Percentiles rank a stretch among this genome's conserved stretches.
phyloP scores from a whole-genome alignment of 1,140 invertebrate species.

The Pseudomyrmex gracilis region DNA sequence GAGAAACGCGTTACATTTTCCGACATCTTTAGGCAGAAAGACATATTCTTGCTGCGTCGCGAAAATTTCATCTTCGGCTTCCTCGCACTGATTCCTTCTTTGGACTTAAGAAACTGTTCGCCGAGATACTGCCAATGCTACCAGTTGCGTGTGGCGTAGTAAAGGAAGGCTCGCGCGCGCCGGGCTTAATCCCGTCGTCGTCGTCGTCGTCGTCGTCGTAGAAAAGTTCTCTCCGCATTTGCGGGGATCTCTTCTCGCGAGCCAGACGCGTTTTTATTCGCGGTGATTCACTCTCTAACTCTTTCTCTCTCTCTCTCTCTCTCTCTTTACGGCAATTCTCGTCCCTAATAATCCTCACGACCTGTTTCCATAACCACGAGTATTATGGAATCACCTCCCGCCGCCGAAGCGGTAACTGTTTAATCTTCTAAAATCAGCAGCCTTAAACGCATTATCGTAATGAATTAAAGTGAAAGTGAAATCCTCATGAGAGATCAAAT shows the following conservation, averaged over 20 bases:
- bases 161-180: constrained; percentile 20
- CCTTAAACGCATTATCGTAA: constrained; percentile 17
- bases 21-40: constrained; percentile 40
- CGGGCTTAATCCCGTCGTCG: constrained; percentile 55
- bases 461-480: constrained; percentile 11
- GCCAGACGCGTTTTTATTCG: constrained; percentile 32
- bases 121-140: constrained; percentile 44
- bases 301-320: no score
- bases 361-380: constrained; percentile 5
- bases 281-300: constrained; percentile 40
- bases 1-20: constrained; percentile 51
- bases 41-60: constrained; percentile 47
- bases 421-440: constrained; percentile 21
- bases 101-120: constrained; percentile 62
- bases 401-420: background rate
- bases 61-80: constrained; percentile 68
- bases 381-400: background rate
- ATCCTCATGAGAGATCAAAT: background rate
- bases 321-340: background rate
- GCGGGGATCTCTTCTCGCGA: constrained; percentile 56
- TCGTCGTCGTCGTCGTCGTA: background rate
- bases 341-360: constrained; percentile 29
- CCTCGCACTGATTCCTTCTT: constrained; percentile 45
- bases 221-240: constrained; percentile 36
- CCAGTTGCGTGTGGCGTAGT: constrained; percentile 59